Conservation (phyloP, 2,797 vertebrate genomes). For the Acanthurus lineatus region DNA sequence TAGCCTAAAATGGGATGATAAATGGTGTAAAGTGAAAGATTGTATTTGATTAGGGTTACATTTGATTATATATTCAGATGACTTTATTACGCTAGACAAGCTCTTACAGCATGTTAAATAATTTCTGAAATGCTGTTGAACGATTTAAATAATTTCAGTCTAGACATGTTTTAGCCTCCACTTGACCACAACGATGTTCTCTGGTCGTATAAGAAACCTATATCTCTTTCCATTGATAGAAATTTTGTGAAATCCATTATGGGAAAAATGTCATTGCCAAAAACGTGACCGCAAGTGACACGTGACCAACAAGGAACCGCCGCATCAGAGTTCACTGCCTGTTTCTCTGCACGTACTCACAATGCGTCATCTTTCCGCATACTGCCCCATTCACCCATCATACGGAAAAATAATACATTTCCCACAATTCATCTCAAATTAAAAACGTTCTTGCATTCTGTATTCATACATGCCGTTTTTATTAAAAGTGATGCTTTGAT, state of each 20-base stretch:
- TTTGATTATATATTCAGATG: neutral
- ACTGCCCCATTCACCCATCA: neutral
- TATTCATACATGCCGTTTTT: neutral
- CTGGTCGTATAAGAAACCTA: neutral
- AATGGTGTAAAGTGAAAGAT: too few relatives aligned
- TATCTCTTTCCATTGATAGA: too few relatives aligned
- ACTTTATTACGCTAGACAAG: neutral
- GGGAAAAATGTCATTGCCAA: neutral
- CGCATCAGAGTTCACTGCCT: constrained; percentile 65
- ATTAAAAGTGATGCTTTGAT: neutral
- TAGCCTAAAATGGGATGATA: too few relatives aligned
- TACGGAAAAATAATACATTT: neutral
- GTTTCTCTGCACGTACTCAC: constrained; percentile 82
- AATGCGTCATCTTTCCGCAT: constrained; percentile 71
- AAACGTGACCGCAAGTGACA: constrained; percentile 63
- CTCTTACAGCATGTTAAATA: neutral
- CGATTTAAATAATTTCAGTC: neutral
- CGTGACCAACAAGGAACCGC: constrained; percentile 60
- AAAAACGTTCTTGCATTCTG: accelerated
- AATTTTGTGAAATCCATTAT: neutral
- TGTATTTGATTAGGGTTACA: neutral
- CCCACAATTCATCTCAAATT: neutral
- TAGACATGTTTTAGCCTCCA: neutral
- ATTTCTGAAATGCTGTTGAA: neutral
- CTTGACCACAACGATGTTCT: neutral